Base-by-base conservation (phyloP, 2,113 vertebrate species). In the Channa argus region DNA sequence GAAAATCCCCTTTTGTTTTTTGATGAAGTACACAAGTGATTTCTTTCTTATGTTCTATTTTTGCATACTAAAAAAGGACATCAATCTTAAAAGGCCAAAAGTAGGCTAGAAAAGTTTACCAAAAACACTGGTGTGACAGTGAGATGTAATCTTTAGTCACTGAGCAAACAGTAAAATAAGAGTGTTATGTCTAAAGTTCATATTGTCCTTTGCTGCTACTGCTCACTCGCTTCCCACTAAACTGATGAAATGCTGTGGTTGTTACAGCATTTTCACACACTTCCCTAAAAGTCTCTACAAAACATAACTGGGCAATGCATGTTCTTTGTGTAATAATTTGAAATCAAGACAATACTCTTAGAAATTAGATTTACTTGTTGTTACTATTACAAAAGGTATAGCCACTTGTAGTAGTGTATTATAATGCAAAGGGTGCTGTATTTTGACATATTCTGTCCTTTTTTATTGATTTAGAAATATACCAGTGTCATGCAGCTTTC, bases 161-260 rank as follows among this genome's bases (percentile, higher is more conserved):
- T 63, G 50, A 61, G 33, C 53, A 71, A 80, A 65, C 62, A 84
- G 41, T 62, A 37, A 9, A 52, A 51, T 50, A 34, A 53, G 8
- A 46, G 36, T 34, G 12, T 50, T 50, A 38, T 71, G 74, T 73
- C 47, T 76, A 36, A 77, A 73, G 74, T 71, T 63, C 58, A 75
- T 38, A 41, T 6, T 49, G 45, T 55, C 46, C n/a, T 55, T 24
- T 52, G n/a, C 36, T 12, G 2, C 7, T 13, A 6, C 38, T 14
- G 59, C 44, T 46, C n/a, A 59, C 43, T 6, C 15, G 63, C 47
- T 71, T 82, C 38, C 47, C 33, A 50, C 60, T 50, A 1, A 3
- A 53, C 5, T 44, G 38, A 43, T 8, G 11, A 50, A 82, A 60
- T 0, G 0, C 14, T 58, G 11, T 15, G 54, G 50, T 73, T 59